Base-by-base conservation (phyloP, 2,113 vertebrate species). In the Urocynchramus pylzowi region DNA sequence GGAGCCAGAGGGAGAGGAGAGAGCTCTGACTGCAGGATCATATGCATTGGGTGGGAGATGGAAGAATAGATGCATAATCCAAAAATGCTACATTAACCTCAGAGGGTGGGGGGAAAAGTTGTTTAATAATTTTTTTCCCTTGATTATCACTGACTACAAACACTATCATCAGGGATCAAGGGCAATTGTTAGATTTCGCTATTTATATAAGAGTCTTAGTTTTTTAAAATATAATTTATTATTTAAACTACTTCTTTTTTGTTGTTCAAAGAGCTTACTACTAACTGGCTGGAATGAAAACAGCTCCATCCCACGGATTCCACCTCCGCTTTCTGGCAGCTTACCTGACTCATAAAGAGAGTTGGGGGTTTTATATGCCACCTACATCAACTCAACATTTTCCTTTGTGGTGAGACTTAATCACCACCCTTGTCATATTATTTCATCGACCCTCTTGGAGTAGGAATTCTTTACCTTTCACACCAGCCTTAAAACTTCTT, bases 311-410 rank as follows among this genome's bases (percentile, higher is more conserved):
- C 96, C 73, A 95, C 96, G 0, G 74, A 63, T 84, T 78, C 90
- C 95, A 92, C 96, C 97, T 96, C 93, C 2, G 0, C 84, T 95
- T 92, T 94, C 91, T 97, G 89, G 94, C 84, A 93, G 71, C 71
- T 90, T 95, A 96, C 94, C 92, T 97, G 96, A 97, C 94, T 97
- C 97, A 97, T 93, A 94, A 93, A 96, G 93, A 74, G 84, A 94
- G 81, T 33, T 68, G 93, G 80, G 89, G 68, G 81, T 86, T 95
- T 96, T 84, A 35, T 93, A 28, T 84, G 71, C 95, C 94, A 79
- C 96, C 94, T 94, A 94, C 97, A 87, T 70, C 65, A 75, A 20
- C 71, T 88, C 94, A 97, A 89, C 96, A 13, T 97, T 97, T 97
- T 84, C 90, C 95, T 96, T 96, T 97, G 91, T 93, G 85, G 92